Evolutionary conservation across 2,113 vertebrate species (phyloP), one percentile per base, ranked within the genome.

Genomic region (Martes martes): DNA sequence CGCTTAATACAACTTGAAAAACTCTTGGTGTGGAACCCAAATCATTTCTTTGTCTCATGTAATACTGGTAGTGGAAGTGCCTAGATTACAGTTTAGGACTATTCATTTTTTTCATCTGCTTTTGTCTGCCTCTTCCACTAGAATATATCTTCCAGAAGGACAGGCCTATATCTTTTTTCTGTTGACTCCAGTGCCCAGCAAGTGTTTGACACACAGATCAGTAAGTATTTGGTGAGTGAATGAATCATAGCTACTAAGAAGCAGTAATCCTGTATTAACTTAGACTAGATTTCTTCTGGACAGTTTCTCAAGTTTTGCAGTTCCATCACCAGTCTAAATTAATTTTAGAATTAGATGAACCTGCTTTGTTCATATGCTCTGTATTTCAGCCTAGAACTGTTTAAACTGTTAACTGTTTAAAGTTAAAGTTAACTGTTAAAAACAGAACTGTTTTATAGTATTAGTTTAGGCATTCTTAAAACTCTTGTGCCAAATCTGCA

Each of bases 41-140:
- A 91, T 76, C 9, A 91, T 71, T 89, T 89, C 28, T 71, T 83
- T 90, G 23, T 90, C 65, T 93, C 79, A 55, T 14, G 76, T 89
- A 93, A 90, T 69, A 82, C 18, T 96, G n/a, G 50, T 76, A 81
- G 69, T 76, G 15, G 11, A 93, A 67, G 16, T 61, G 16, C 69
- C 67, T 78, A 67, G 50, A 74, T 87, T 78, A 69, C 7, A 91
- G 42, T 18, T 59, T 92, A 45, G 63, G 39, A 91, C 80, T 95
- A 89, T 79, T 79, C 80, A 36, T 76, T 94, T 88, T 88, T 45
- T 95, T 95, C 74, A 91, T 69, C 93, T 93, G 69, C 59, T 96
- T 97, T 90, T 89, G 24, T 65, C 52, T 78, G 15, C 86, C 28
- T 90, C 15, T 85, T 93, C 55, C 65, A 92, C 67, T 92, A 69